Evolutionary conservation across 2,797 vertebrate genomes (phyloP).

Genomic region (Characodon lateralis): DNA sequence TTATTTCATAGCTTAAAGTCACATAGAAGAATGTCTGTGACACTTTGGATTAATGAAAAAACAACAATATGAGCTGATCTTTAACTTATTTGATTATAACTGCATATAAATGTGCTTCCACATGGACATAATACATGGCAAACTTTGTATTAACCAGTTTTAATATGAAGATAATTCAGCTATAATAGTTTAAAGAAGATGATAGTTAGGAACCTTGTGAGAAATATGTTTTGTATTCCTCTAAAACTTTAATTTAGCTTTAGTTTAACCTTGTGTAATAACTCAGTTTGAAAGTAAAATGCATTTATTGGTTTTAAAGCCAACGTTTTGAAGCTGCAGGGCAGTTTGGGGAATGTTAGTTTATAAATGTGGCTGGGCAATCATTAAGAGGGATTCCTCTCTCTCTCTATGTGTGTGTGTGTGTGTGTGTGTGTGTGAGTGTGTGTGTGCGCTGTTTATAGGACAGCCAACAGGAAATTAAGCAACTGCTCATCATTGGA

Average conservation of each 20-base stretch:
- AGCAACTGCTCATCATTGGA: constrained; percentile 55
- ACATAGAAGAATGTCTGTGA: too few species aligned
- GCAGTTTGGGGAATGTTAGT: not conserved
- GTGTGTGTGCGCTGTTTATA: constrained; percentile 29
- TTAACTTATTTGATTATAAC: too few species aligned
- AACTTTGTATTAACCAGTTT: not conserved
- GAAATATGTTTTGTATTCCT: not conserved
- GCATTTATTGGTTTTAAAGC: not conserved
- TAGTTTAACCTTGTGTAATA: not conserved
- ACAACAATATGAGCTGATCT: too few species aligned
- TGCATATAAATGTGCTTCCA: too few species aligned
- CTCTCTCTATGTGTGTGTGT: not conserved
- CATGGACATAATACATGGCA: too few species aligned
- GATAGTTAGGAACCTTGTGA: not conserved
- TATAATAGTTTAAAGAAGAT: not conserved
- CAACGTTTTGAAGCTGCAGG: not conserved
- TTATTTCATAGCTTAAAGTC: too few species aligned
- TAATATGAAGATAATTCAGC: not conserved
- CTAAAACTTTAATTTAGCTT: not conserved
- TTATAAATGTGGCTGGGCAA: not conserved
- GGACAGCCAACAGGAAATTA: constrained; percentile 68
- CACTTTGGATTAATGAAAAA: too few species aligned
- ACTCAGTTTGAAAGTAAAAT: not conserved
- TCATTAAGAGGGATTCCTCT: not conserved
- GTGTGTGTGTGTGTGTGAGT: not conserved